phyloP scores from a whole-genome alignment of 2,888 invertebrate species.

The Matsumyia berberina region DNA sequence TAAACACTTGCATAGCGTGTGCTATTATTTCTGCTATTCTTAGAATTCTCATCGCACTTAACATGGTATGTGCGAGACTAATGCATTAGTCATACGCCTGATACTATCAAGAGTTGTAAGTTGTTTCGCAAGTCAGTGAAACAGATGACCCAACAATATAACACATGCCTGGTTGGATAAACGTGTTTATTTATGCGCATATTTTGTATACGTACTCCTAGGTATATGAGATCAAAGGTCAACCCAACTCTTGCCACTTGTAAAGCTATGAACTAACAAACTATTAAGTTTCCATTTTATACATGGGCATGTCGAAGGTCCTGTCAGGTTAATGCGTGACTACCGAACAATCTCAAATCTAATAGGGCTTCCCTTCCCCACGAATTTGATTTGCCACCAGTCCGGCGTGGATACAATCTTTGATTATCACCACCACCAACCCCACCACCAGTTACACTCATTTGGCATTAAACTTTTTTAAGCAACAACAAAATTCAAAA shows the following conservation, averaged over 20 bases:
- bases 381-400: neutral
- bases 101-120: conserved; percentile 37
- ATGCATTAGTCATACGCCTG: conserved; percentile 66
- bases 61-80: conserved; percentile 55
- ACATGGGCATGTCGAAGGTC: conserved; percentile 31
- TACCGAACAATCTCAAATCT: conserved; percentile 44
- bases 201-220: too few species aligned
- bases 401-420: conserved; percentile 7
- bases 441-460: conserved; percentile 47
- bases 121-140: conserved; percentile 38
- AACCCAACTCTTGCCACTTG: conserved; percentile 25
- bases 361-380: conserved; percentile 10
- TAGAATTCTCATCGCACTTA: conserved; percentile 54
- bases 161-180: neutral
- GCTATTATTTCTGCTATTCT: conserved; percentile 53
- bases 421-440: conserved; percentile 28
- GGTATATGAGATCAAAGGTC: conserved; percentile 41
- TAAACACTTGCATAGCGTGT: conserved; percentile 36
- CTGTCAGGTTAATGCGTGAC: conserved; percentile 52
- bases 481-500: conserved; percentile 18
- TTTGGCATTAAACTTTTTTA: conserved; percentile 47
- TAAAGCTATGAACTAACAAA: conserved; percentile 22
- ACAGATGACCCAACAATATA: conserved; percentile 15
- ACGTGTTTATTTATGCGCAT: conserved; percentile 27
- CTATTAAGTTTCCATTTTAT: conserved; percentile 19